Conservation (phyloP, 1,140 invertebrate genomes). For the Acromyrmex heyeri region DNA sequence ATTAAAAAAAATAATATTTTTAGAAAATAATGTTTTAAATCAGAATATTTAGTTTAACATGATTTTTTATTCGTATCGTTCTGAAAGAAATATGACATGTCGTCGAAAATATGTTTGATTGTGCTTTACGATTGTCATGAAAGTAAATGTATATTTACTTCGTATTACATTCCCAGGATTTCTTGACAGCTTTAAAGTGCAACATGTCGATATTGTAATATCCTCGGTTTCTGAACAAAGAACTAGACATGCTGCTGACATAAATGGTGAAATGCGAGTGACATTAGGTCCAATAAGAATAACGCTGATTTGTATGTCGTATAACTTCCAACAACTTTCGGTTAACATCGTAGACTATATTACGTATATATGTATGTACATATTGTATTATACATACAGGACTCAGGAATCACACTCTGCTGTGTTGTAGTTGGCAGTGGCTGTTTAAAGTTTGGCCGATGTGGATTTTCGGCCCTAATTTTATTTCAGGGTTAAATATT, state of each 20-base stretch:
- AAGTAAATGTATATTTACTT: slow-evolving; percentile 10
- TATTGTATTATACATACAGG: neutral
- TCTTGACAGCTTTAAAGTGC: slow-evolving; percentile 46
- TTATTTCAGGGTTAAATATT: slow-evolving; percentile 40
- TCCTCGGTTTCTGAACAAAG: neutral
- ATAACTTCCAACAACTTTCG: neutral
- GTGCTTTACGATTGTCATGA: slow-evolving; percentile 26
- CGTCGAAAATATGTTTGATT: neutral
- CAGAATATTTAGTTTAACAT: neutral
- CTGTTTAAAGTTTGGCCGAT: slow-evolving; percentile 32
- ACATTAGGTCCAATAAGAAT: slow-evolving; percentile 24
- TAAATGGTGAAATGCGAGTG: slow-evolving; percentile 15
- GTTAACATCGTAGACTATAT: neutral
- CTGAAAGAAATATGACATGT: neutral
- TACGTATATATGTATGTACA: too few relatives aligned
- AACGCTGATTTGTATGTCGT: neutral
- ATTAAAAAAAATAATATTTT: neutral
- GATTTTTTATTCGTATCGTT: neutral
- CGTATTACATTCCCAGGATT: neutral
- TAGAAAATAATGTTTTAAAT: neutral
- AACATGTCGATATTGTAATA: slow-evolving; percentile 43
- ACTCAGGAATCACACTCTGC: too few relatives aligned
- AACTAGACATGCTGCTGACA: slow-evolving; percentile 11
- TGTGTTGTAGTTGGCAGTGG: slow-evolving; percentile 8
- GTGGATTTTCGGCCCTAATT: slow-evolving; percentile 37